These are phyloP conservation scores for Hippopotamyrus pictus DNA, from an alignment of 2,797 vertebrate species.

Conservation along the genomic window DNA sequence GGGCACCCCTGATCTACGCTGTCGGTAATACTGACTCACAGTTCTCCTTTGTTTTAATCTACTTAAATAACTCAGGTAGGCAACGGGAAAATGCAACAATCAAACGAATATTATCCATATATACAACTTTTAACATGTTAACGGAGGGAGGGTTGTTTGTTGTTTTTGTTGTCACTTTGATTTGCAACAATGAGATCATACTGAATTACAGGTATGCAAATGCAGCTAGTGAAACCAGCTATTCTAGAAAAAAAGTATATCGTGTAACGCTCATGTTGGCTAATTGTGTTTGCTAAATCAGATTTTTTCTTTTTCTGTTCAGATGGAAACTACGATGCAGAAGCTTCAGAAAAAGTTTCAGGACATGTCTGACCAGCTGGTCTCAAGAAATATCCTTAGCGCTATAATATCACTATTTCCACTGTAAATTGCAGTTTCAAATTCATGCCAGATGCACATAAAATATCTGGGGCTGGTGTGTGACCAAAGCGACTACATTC, in stretches of 20 bases:
- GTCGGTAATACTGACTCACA: not conserved
- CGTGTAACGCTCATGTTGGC: not conserved
- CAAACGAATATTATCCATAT: not conserved
- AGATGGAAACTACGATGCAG: slow-evolving; percentile 76
- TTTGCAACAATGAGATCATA: not conserved
- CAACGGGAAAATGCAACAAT: not conserved
- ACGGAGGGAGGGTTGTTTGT: not conserved
- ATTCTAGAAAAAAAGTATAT: not conserved
- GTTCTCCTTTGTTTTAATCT: not conserved
- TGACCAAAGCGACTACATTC: slow-evolving; percentile 28
- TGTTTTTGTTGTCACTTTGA: not conserved
- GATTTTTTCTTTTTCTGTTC: not conserved
- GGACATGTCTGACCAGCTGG: slow-evolving; percentile 62
- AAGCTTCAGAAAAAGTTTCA: slow-evolving; percentile 70
- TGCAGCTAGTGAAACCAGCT: not conserved
- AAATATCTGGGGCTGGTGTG: not conserved
- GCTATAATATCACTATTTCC: slow-evolving; percentile 28
- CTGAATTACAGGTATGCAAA: not conserved
- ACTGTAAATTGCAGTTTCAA: not conserved
- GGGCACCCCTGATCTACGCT: not conserved
- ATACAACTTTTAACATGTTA: not conserved
- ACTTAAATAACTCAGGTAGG: not conserved
- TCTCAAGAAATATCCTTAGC: slow-evolving; percentile 77
- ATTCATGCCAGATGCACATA: not conserved
- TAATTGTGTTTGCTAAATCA: not conserved